phyloP scores from a whole-genome alignment of 1,140 invertebrate species.

The Latrodectus geometricus region DNA sequence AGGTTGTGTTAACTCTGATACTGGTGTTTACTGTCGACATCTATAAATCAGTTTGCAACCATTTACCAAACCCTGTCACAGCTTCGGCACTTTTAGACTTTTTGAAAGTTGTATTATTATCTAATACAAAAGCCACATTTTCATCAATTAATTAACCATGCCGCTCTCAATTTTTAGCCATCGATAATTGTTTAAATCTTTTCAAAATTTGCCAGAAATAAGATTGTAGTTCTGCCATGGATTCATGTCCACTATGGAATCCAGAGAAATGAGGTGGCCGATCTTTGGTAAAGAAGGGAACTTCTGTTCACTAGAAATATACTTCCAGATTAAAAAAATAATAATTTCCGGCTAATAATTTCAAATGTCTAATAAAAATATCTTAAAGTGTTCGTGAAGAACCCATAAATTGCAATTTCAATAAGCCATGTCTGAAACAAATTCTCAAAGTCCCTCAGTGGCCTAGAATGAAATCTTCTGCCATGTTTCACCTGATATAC shows the following conservation, averaged over 20 bases:
- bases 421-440: not conserved
- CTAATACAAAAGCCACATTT: no score
- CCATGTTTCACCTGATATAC: not conserved
- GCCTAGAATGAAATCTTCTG: not conserved
- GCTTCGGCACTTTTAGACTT: no score
- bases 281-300: not conserved
- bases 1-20: no score
- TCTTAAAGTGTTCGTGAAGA: not conserved
- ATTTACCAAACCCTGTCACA: no score
- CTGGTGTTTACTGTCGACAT: no score
- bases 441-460: not conserved
- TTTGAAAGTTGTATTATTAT: no score
- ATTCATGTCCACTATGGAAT: not conserved
- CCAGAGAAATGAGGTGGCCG: not conserved
- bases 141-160: not conserved
- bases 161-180: not conserved
- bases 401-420: not conserved
- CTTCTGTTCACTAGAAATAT: not conserved
- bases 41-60: no score
- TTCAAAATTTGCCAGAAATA: not conserved
- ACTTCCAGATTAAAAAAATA: no score
- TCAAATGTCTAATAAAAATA: not conserved
- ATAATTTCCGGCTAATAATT: not conserved
- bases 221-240: not conserved
- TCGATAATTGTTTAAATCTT: not conserved